Evolutionary conservation across 2,113 vertebrate species (phyloP).

Genomic region (Chloebia gouldiae): DNA sequence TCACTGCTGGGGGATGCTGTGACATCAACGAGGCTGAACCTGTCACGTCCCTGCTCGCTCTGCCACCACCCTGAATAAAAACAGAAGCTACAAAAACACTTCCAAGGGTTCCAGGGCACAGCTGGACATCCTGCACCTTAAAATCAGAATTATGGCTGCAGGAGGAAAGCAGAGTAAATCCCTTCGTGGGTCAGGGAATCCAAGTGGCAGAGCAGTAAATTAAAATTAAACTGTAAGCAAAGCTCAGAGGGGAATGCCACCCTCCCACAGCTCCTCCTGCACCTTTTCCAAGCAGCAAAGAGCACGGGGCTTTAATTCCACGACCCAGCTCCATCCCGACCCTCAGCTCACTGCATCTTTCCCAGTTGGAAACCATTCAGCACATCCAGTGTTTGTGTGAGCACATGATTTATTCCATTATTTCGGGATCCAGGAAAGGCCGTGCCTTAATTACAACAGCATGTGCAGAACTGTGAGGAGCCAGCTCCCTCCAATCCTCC

Average conservation of each 20-base stretch:
- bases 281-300: background rate
- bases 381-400: background rate
- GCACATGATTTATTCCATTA: background rate
- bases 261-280: background rate
- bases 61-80: background rate
- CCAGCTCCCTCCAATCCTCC: background rate
- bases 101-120: background rate
- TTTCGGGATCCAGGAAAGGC: conserved; percentile 42
- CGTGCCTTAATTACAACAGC: conserved; percentile 25
- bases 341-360: background rate
- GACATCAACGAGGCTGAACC: background rate
- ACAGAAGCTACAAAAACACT: background rate
- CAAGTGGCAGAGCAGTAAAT: background rate
- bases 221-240: background rate
- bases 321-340: rapidly evolving
- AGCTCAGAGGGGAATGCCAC: background rate
- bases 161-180: background rate
- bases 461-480: background rate
- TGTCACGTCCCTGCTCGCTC: background rate
- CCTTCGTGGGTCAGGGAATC: background rate
- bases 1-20: background rate
- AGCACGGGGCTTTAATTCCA: background rate
- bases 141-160: rapidly evolving
- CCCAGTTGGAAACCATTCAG: background rate
- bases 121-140: background rate